Evolutionary conservation across 2,113 vertebrate species (phyloP).

Genomic region (Eudyptes chrysolophus): DNA sequence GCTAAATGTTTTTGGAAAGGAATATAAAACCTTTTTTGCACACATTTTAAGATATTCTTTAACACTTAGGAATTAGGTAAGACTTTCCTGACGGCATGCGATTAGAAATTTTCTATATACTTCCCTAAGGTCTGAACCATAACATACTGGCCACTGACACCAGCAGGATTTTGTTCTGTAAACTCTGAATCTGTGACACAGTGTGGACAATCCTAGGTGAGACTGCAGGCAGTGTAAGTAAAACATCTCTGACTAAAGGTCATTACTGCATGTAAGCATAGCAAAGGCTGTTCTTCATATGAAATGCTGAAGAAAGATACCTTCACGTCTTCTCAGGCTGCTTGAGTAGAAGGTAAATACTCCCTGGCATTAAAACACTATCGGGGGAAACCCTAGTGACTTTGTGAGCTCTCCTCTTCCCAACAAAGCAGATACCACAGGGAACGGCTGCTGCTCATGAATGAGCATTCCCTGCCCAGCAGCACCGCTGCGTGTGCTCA

Average conservation of each 20-base stretch:
- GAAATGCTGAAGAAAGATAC: neutral
- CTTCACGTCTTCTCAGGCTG: neutral
- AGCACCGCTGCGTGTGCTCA: neutral
- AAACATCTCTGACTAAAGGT: neutral
- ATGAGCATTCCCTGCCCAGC: neutral
- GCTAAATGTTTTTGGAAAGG: neutral
- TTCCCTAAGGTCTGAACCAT: neutral
- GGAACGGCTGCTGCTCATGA: neutral
- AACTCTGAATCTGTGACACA: neutral
- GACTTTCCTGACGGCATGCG: neutral
- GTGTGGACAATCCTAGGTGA: neutral
- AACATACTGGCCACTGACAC: neutral
- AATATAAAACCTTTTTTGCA: neutral
- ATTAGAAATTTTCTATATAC: neutral
- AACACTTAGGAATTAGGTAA: neutral
- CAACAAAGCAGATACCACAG: neutral
- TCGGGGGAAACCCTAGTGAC: fast-evolving
- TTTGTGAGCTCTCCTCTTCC: neutral
- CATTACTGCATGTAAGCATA: neutral
- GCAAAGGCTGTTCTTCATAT: neutral
- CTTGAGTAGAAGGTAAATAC: neutral
- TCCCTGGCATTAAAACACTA: neutral
- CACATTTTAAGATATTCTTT: neutral
- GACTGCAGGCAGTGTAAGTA: neutral
- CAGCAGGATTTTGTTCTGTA: neutral